Evolutionary conservation across 2,888 invertebrate species (phyloP), one percentile per base, ranked within the genome.

Genomic region (Megalurothrips usitatus): DNA sequence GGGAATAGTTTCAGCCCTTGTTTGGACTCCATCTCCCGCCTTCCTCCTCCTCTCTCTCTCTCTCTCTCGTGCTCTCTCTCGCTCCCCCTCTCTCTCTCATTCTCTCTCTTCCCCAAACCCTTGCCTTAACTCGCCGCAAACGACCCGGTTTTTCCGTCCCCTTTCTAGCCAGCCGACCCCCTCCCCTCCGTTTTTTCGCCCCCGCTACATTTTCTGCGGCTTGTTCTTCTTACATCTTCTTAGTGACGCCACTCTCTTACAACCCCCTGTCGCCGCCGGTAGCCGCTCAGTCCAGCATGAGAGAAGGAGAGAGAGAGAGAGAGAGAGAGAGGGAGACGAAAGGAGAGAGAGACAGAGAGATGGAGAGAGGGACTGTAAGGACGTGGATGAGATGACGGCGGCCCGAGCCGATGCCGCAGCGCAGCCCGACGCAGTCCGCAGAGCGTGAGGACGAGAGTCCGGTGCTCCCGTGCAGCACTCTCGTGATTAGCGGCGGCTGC

Each of bases 1-100:
- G 23, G 68, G 68, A 75, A 75, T 75, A 75, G 68, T 75, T 75
- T 75, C 68, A 26, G 68, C 68, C 23, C 68, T 75, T 75, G 68
- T 75, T 75, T 75, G 68, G 68, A 75, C 26, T 75, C 68, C 26
- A 26, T 75, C 68, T 58, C 58, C 58, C 17, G 58, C 68, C 26
- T n/a, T 19, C n/a, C 19, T 8, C 23, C 68, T 68, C 19, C 63
- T 6, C 6, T 19, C 68, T 9, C n/a, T 17, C 9, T 1, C 52
- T 17, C 17, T 23, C 23, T 68, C 23, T 23, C 23, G 68, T 23
- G 23, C n/a, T 11, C 68, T 23, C 68, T 68, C 23, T 68, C 23
- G 19, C 63, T 19, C 63, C 8, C 68, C 26, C 23, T 68, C 68
- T 68, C n/a, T 23, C 11, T 23, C n/a, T 23, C 6, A 11, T 23